These are phyloP conservation scores for Diabrotica undecimpunctata DNA, from an alignment of 1,140 invertebrate genomes.

Conservation along the genomic window DNA sequence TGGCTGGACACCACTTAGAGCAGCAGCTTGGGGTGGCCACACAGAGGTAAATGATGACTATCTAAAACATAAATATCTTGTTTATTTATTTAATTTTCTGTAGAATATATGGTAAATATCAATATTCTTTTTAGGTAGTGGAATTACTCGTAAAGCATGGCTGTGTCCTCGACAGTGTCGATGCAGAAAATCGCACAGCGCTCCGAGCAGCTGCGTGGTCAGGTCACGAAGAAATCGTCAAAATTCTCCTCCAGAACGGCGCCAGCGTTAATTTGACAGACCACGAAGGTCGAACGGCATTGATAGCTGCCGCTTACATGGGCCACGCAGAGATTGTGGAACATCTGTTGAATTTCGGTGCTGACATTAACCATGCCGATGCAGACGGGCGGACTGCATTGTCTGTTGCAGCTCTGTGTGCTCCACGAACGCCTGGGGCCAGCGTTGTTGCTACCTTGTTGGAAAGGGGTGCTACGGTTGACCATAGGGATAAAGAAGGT, in stretches of 20 bases:
- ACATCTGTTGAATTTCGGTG: slow-evolving; percentile 78
- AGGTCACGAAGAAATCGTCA: slow-evolving; percentile 75
- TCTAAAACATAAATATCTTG: neutral
- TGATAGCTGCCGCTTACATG: slow-evolving; percentile 88
- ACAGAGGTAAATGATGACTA: slow-evolving; percentile 62
- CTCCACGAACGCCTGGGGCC: slow-evolving; percentile 68
- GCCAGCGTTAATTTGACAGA: slow-evolving; percentile 67
- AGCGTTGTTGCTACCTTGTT: slow-evolving; percentile 71
- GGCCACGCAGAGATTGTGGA: slow-evolving; percentile 90
- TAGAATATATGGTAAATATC: too few relatives aligned
- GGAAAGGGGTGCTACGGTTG: slow-evolving; percentile 81
- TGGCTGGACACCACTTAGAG: slow-evolving; percentile 82
- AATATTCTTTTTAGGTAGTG: slow-evolving; percentile 63
- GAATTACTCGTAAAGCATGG: slow-evolving; percentile 74
- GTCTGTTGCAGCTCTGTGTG: slow-evolving; percentile 88
- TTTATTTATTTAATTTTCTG: too few relatives aligned
- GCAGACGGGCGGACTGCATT: slow-evolving; percentile 88
- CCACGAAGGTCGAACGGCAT: slow-evolving; percentile 73
- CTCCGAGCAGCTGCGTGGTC: slow-evolving; percentile 81
- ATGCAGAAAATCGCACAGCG: slow-evolving; percentile 66
- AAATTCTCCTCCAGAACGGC: slow-evolving; percentile 67
- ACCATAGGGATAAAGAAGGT: slow-evolving; percentile 86
- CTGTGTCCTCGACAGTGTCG: slow-evolving; percentile 77
- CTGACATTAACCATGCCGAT: slow-evolving; percentile 83
- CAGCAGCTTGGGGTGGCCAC: slow-evolving; percentile 92